phyloP scores from a whole-genome alignment of 2,888 invertebrate species.

The Nephrotoma flavescens region DNA sequence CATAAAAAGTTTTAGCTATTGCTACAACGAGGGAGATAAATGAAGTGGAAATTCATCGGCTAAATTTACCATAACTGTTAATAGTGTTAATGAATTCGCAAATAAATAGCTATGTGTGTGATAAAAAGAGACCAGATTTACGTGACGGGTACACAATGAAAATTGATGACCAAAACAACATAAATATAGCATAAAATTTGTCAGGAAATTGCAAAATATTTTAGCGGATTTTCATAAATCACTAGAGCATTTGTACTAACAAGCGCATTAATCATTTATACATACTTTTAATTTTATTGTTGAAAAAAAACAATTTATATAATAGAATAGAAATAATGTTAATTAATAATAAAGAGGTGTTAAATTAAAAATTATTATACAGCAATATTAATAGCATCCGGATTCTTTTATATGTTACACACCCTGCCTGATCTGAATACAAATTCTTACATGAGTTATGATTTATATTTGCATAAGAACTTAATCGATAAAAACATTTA shows the following conservation, averaged over 20 bases:
- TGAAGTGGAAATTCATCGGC: neutral
- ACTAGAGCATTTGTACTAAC: neutral
- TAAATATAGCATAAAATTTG: neutral
- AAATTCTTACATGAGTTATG: neutral
- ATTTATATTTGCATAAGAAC: neutral
- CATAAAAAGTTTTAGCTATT: too few relatives aligned
- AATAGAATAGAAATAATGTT: neutral
- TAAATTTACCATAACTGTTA: too few relatives aligned
- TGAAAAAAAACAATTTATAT: neutral
- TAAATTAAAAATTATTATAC: neutral
- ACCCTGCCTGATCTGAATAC: neutral
- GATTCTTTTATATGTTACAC: neutral
- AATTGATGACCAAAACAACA: neutral
- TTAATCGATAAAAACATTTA: neutral
- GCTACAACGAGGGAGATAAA: neutral
- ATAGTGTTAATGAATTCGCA: too few relatives aligned
- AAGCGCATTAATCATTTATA: neutral
- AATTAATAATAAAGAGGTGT: neutral
- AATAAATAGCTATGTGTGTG: too few relatives aligned
- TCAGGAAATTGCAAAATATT: neutral
- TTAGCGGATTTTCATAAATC: neutral
- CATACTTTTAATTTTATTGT: neutral
- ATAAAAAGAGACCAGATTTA: neutral
- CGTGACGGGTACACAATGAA: neutral
- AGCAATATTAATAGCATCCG: neutral